Percentiles rank a stretch among this genome's conserved stretches.
These are phyloP conservation scores for Gastrophryne carolinensis DNA, from an alignment of 2,797 vertebrate genomes.

Conservation along the genomic window DNA sequence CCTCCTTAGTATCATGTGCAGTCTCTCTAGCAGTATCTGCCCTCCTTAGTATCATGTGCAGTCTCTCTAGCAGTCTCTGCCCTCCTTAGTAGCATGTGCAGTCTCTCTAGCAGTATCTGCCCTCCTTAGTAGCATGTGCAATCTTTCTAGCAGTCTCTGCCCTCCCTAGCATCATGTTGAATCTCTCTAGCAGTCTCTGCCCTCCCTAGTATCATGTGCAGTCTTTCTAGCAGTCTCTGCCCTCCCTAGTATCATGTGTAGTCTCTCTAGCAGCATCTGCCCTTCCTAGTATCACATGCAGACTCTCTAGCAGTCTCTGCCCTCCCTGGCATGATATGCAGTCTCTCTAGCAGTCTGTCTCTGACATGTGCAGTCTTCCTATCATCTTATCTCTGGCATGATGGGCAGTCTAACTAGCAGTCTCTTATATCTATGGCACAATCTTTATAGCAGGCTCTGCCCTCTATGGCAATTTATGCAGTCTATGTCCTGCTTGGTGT, in stretches of 20 bases:
- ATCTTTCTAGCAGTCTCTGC: background rate
- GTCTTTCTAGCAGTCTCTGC: background rate
- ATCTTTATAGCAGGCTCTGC: background rate
- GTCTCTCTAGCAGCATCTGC: no score
- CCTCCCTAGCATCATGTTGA: background rate
- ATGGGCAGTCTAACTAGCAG: background rate
- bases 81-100: no score
- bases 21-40: no score
- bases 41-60: no score
- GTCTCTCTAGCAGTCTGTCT: no score
- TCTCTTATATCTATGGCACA: background rate
- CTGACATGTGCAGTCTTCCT: background rate
- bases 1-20: no score
- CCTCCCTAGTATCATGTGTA: background rate
- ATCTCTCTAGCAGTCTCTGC: background rate
- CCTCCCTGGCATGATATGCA: no score
- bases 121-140: no score
- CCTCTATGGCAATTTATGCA: background rate
- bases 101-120: no score
- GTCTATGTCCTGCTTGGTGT: background rate
- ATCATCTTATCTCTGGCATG: background rate
- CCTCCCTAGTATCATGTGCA: background rate
- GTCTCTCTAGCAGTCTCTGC: no score
- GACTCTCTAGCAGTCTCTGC: background rate
- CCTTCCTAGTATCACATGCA: no score